Base-by-base conservation (phyloP, 2,113 vertebrate genomes). In the Hystrix cristata region DNA sequence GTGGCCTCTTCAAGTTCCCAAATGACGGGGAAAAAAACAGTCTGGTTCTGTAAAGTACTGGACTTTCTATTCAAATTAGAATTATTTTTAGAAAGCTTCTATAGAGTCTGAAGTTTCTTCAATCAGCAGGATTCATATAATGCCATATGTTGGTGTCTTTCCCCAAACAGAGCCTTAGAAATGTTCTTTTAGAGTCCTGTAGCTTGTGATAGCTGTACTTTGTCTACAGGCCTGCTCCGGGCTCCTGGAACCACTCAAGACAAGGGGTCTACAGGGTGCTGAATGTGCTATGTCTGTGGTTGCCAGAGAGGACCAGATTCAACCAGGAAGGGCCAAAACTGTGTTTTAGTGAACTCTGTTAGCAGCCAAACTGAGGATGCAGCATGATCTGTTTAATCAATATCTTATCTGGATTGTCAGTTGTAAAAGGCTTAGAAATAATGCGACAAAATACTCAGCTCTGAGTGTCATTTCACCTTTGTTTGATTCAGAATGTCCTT, bases 21-120 rank as follows among this genome's bases (percentile, higher is more conserved):
- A 80, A 92, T 95, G 96, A 84, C 88, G 7, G 27, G 59, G 34
- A 11, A 4, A 14, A 91, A 67, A 96, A 69, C 82, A 95, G 97
- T 96, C 95, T 93, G 78, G 16, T 19, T 98, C 38, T 55, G 9
- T 31, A 84, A 92, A 96, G 86, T 18, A 0, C 38, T 97, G 14
- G 65, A 27, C 81, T 88, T 92, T 81, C 94, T 98, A 96, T 98
- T 98, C 97, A 98, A 94, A 96, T 97, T 3, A 97, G 97, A 92
- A 2, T 98, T 98, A 98, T 98, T 98, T 98, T 98, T 98, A 98
- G 98, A 96, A 96, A 82, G n/a, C 88, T 96, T 94, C 97, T 98
- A 48, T 97, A 96, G 97, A 93, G 98, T 98, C 95, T 90, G 83
- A 96, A 97, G 95, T 98, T 98, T 97, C 93, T 94, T 96, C 93